Evolutionary conservation across 1,140 invertebrate genomes (phyloP), one percentile per base, ranked within the genome.

Genomic region (Drosophila bocqueti): DNA sequence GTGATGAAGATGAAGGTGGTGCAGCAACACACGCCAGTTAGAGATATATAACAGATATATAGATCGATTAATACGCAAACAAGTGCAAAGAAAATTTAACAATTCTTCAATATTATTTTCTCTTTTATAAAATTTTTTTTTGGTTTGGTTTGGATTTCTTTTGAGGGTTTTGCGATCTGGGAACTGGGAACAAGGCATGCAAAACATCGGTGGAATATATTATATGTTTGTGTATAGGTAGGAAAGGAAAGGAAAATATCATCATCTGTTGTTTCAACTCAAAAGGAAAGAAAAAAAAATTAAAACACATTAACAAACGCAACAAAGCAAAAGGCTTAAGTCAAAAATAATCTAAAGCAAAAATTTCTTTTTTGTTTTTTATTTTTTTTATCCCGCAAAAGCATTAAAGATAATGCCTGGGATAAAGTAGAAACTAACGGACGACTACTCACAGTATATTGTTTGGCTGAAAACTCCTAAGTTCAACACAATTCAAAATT

Each of bases 381-480:
- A 29, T n/a, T 29, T 29, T 29, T 43, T 64, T 72, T 21, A 46
- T 69, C 50, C 61, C 62, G 57, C 60, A 58, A 67, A 29, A 58
- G 43, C 65, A 72, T 58, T 36, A 43, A 38, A 63, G 40, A 55
- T 55, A 79, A 73, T 73, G 60, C 68, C 67, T 47, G 69, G 57
- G 45, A 73, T 68, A 65, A 42, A 59, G 63, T 42, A 63, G 60
- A 52, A 73, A 75, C 81, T 69, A 65, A 43, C 59, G 36, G 50
- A 46, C 54, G 72, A 80, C 91, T 93, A 93, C 92, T 93, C 92
- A 93, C 92, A 91, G 92, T 92, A 92, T 93, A 93, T 90, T 92
- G 90, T 68, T 91, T 93, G 76, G 92, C 54, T 86, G 92, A 92
- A 91, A 92, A 92, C 82, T 93, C 92, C 92, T 93, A 93, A 81